Evolutionary conservation across 2,888 invertebrate genomes (phyloP).

Genomic region (Zhuqinia jingwanae): DNA sequence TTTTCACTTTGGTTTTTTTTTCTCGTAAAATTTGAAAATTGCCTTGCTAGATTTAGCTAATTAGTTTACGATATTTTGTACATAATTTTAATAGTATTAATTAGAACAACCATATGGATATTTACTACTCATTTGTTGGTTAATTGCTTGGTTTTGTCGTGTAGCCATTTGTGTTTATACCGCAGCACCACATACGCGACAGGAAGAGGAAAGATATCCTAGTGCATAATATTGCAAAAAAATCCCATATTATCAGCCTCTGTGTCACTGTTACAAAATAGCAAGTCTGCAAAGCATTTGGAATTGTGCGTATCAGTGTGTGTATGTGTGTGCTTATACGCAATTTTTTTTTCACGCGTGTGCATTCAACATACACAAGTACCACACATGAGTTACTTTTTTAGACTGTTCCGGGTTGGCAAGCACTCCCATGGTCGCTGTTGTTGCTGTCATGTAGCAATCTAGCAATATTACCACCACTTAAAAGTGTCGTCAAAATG

Average conservation of each 20-base stretch:
- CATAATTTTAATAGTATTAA: slow-evolving; percentile 13
- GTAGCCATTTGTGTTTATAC: not conserved
- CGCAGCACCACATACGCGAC: slow-evolving; percentile 10
- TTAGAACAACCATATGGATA: not conserved
- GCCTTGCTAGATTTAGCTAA: slow-evolving; percentile 6
- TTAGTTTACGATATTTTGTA: too few species aligned
- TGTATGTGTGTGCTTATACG: not conserved
- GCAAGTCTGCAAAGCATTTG: not conserved
- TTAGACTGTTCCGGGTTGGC: slow-evolving; percentile 58
- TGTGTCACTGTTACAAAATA: not conserved
- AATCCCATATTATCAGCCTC: not conserved
- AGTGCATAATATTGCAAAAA: slow-evolving; percentile 35
- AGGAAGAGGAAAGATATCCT: not conserved
- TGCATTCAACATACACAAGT: not conserved
- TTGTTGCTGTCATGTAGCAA: not conserved
- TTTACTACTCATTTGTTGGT: not conserved
- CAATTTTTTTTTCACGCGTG: not conserved
- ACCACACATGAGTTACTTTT: not conserved
- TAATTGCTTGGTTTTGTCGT: too few species aligned
- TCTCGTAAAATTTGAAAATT: slow-evolving; percentile 2
- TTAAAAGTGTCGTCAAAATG: slow-evolving; percentile 52
- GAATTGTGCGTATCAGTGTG: slow-evolving; percentile 21
- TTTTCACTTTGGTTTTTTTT: slow-evolving; percentile 3
- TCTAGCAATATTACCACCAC: slow-evolving; percentile 26
- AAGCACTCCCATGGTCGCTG: not conserved